Percentiles rank a stretch among this genome's conserved stretches.
These are phyloP conservation scores for Agriopis leucophaearia DNA, from an alignment of 2,888 invertebrate species.

Conservation along the genomic window DNA sequence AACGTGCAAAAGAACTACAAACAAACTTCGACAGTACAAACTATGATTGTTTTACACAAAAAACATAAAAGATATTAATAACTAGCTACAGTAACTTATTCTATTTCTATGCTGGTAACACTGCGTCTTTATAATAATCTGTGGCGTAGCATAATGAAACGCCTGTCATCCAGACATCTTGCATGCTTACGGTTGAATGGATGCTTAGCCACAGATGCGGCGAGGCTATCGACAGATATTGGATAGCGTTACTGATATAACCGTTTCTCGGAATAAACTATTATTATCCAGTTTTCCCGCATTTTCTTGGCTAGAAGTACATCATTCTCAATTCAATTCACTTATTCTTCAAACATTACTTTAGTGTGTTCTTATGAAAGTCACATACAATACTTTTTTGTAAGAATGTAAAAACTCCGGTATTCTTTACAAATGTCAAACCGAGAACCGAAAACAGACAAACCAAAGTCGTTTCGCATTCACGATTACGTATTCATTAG, in stretches of 20 bases:
- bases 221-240: slow-evolving; percentile 2
- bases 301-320: neutral
- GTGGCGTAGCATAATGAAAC: neutral
- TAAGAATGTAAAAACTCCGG: too few species aligned
- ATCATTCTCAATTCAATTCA: too few species aligned
- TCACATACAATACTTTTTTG: too few species aligned
- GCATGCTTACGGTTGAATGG: slow-evolving; percentile 9
- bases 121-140: neutral
- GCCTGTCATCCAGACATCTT: slow-evolving; percentile 7
- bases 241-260: neutral
- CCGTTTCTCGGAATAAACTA: neutral
- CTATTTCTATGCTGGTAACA: neutral
- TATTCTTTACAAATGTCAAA: too few species aligned
- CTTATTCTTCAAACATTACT: too few species aligned
- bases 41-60: too few species aligned
- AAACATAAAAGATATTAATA: neutral
- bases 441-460: too few species aligned
- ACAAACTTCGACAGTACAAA: too few species aligned
- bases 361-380: too few species aligned
- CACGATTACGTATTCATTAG: too few species aligned
- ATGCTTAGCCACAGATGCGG: slow-evolving; percentile 12
- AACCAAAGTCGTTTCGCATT: too few species aligned
- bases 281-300: neutral
- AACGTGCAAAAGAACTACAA: too few species aligned
- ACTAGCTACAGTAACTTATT: neutral